Conservation (phyloP, 1,140 invertebrate species). For the Solen grandis region DNA sequence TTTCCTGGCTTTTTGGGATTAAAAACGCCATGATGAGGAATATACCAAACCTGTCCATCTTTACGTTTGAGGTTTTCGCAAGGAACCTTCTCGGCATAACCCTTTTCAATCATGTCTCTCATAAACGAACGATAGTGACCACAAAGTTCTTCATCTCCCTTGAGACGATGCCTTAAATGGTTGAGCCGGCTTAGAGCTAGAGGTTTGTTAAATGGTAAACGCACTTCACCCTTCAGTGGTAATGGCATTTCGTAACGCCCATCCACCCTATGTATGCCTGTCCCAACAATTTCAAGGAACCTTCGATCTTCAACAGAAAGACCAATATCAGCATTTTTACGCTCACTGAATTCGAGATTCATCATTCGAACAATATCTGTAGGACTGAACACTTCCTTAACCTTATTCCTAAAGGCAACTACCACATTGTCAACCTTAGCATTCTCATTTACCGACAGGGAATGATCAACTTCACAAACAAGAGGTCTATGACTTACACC, state of each 20-base stretch:
- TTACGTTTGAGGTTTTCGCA: constrained; percentile 42
- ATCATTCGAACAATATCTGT: neutral
- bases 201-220: constrained; percentile 35
- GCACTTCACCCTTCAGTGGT: neutral
- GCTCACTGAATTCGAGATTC: neutral
- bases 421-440: neutral
- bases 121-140: too few relatives aligned
- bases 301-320: constrained; percentile 4
- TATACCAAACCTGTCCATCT: too few relatives aligned
- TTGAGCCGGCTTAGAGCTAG: constrained; percentile 22
- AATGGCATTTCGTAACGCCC: constrained; percentile 12
- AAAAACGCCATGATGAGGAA: too few relatives aligned
- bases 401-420: neutral
- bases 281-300: neutral
- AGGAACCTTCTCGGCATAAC: too few relatives aligned
- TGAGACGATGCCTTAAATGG: constrained; percentile 10
- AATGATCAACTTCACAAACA: constrained; percentile 1
- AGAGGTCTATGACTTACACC: constrained; percentile 37
- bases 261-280: neutral
- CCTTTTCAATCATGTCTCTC: too few relatives aligned
- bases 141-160: constrained; percentile 1
- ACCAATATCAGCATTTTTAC: neutral
- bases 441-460: neutral
- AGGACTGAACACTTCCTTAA: neutral
- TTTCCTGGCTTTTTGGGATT: too few relatives aligned